Evolutionary conservation across 2,888 invertebrate species (phyloP).

Genomic region (Lithophane semibrunnea): DNA sequence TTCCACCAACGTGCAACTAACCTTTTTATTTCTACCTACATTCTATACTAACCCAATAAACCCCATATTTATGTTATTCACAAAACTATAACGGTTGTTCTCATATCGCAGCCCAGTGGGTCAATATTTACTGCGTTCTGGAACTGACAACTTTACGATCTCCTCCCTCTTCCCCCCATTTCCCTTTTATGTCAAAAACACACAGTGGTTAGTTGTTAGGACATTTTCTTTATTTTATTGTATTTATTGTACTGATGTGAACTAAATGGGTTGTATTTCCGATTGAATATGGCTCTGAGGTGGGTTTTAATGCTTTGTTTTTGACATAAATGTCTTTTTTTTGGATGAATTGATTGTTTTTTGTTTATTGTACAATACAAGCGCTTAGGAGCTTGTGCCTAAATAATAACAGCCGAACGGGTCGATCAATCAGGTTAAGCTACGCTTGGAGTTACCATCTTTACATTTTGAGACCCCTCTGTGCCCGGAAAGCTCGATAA

Average conservation of each 20-base stretch:
- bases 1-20: background rate
- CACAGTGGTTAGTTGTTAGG: conserved; percentile 69
- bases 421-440: no score
- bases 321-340: conserved; percentile 44
- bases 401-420: no score
- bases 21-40: background rate
- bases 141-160: conserved; percentile 76
- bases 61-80: conserved; percentile 49
- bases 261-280: conserved; percentile 65
- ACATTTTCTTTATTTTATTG: conserved; percentile 72
- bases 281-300: conserved; percentile 58
- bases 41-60: conserved; percentile 37
- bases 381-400: no score
- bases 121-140: conserved; percentile 74
- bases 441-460: no score
- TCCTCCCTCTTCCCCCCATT: conserved; percentile 61
- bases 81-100: conserved; percentile 54
- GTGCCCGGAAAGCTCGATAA: no score
- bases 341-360: background rate
- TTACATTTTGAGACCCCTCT: no score
- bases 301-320: conserved; percentile 54
- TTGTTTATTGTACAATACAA: background rate
- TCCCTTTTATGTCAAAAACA: conserved; percentile 72
- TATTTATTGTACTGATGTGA: conserved; percentile 67
- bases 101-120: conserved; percentile 56